Evolutionary conservation across 2,113 vertebrate species (phyloP).

Genomic region (Labeo catla): DNA sequence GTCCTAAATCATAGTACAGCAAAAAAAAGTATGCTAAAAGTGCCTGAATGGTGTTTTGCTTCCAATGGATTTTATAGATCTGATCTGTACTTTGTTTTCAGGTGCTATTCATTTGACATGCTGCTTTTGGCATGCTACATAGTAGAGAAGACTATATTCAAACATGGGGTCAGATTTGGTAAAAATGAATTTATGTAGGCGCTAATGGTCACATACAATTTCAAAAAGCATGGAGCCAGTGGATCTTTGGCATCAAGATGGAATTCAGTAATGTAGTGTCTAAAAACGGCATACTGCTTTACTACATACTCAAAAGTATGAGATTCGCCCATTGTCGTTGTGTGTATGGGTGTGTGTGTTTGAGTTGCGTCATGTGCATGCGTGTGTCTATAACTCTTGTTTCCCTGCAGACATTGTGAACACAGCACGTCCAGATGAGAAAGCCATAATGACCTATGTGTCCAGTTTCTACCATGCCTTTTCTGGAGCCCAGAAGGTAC

Average conservation of each 20-base stretch:
- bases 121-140: not conserved
- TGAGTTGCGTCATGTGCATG: conserved; percentile 37
- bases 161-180: not conserved
- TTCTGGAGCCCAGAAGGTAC: conserved; percentile 97
- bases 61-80: not conserved
- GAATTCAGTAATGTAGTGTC: not conserved
- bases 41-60: not conserved
- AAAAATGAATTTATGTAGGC: not conserved
- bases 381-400: conserved; percentile 63
- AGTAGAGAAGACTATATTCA: not conserved
- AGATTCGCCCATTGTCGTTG: not conserved
- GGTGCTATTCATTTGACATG: not conserved
- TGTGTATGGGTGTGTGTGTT: conserved; percentile 20
- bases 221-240: not conserved
- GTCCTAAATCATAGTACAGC: too few relatives aligned
- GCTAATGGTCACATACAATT: not conserved
- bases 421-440: conserved; percentile 96
- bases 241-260: not conserved
- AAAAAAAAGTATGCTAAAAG: not conserved
- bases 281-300: not conserved
- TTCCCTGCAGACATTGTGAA: conserved; percentile 92
- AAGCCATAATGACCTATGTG: conserved; percentile 99
- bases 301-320: conserved; percentile 7
- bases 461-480: conserved; percentile 99
- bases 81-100: not conserved